Evolutionary conservation across 2,888 invertebrate species (phyloP).

Genomic region (Cactoblastis cactorum): DNA sequence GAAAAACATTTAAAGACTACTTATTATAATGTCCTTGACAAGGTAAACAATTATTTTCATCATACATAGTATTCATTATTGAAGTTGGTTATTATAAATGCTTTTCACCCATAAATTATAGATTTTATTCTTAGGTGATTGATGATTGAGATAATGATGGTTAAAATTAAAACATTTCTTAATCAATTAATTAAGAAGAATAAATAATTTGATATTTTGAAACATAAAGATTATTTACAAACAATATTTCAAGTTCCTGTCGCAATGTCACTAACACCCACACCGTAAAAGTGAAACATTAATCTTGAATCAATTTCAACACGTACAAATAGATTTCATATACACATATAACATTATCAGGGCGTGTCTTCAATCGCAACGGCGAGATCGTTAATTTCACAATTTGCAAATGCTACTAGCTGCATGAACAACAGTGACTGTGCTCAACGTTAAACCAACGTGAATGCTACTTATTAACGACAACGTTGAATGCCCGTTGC

Average conservation of each 20-base stretch:
- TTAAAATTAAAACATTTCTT: too few relatives aligned
- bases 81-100: too few relatives aligned
- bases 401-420: constrained; percentile 10
- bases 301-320: not conserved
- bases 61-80: too few relatives aligned
- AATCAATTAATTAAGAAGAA: too few relatives aligned
- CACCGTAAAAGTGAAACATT: constrained; percentile 10
- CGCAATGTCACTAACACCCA: constrained; percentile 6
- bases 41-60: too few relatives aligned
- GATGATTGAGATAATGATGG: too few relatives aligned
- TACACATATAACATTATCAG: not conserved
- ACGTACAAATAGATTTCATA: not conserved
- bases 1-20: too few relatives aligned
- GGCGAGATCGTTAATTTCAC: constrained; percentile 2
- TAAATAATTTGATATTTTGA: too few relatives aligned
- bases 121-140: too few relatives aligned
- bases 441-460: not conserved
- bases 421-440: not conserved
- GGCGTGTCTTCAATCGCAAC: not conserved
- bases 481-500: not conserved
- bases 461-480: not conserved
- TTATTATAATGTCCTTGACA: too few relatives aligned
- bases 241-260: not conserved
- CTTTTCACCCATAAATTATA: too few relatives aligned
- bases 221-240: too few relatives aligned